Conservation (phyloP, 2,888 invertebrate genomes). For the Linyphia triangularis region DNA sequence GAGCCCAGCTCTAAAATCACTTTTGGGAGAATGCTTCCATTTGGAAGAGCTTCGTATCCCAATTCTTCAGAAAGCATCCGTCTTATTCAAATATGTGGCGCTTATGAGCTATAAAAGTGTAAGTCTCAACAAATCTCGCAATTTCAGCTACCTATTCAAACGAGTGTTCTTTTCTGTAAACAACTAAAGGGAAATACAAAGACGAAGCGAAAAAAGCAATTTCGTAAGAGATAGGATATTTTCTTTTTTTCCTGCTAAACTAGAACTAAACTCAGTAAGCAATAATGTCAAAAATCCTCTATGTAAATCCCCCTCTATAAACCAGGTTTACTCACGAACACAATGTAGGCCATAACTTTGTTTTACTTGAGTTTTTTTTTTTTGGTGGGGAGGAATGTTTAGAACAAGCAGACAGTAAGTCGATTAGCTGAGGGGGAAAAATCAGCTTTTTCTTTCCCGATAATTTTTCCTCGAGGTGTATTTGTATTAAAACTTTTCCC, state of each 20-base stretch:
- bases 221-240: slow-evolving; percentile 17
- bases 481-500: slow-evolving; percentile 22
- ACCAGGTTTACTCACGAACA: slow-evolving; percentile 16
- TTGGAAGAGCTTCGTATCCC: not conserved
- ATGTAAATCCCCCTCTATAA: slow-evolving; percentile 38
- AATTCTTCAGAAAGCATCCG: not conserved
- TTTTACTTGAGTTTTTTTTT: not conserved
- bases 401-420: slow-evolving; percentile 41
- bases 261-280: slow-evolving; percentile 18
- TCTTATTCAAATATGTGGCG: slow-evolving; percentile 37
- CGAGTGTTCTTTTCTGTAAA: not conserved
- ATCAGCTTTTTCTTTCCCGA: not conserved
- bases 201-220: slow-evolving; percentile 27
- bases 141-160: slow-evolving; percentile 7
- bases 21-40: too few species aligned
- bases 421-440: slow-evolving; percentile 9
- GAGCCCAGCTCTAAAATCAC: too few species aligned
- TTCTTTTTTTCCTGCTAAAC: too few species aligned
- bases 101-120: slow-evolving; percentile 29
- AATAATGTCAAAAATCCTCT: slow-evolving; percentile 34
- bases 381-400: not conserved
- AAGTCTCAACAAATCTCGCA: slow-evolving; percentile 26
- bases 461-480: slow-evolving; percentile 24
- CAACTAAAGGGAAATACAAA: not conserved
- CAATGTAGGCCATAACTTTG: not conserved